Percentiles rank a stretch among this genome's conserved stretches.
These are phyloP conservation scores for Heterocephalus glaber DNA, from an alignment of 2,113 vertebrate genomes.

Conservation along the genomic window DNA sequence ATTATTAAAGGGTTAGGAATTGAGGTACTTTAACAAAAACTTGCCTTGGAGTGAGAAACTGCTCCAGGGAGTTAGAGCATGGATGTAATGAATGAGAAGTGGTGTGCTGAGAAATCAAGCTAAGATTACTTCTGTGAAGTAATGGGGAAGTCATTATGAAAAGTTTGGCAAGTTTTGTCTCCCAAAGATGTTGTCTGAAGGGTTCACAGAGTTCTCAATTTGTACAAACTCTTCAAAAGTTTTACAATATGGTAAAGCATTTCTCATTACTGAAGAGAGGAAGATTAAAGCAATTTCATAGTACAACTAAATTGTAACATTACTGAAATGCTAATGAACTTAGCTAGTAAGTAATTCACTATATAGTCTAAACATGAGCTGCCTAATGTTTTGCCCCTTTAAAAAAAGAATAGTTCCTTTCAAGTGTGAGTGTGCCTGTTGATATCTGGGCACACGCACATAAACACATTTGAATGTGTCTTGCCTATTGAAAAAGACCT, in stretches of 20 bases:
- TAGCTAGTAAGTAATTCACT: constrained; percentile 62
- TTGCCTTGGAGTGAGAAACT: background rate
- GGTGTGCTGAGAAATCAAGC: background rate
- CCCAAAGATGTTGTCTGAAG: background rate
- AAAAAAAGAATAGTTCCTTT: background rate
- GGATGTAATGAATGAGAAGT: background rate
- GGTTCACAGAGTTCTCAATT: constrained; percentile 18
- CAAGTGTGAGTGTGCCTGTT: accelerated
- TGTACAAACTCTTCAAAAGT: constrained; percentile 50
- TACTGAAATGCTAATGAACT: constrained; percentile 76
- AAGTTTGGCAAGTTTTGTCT: background rate
- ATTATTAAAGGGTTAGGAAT: background rate
- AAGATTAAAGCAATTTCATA: constrained; percentile 69
- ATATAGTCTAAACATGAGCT: constrained; percentile 35
- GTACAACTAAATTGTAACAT: constrained; percentile 66
- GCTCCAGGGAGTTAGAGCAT: background rate
- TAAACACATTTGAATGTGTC: background rate
- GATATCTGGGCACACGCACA: too few species aligned
- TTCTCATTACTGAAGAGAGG: constrained; percentile 69
- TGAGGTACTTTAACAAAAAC: background rate
- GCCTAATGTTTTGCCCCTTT: background rate
- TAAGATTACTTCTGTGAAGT: background rate
- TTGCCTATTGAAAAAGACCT: background rate
- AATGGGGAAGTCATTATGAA: background rate
- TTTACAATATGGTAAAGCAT: constrained; percentile 49